These are phyloP conservation scores for Psittacula derbiana DNA, from an alignment of 2,797 vertebrate species.

Conservation along the genomic window DNA sequence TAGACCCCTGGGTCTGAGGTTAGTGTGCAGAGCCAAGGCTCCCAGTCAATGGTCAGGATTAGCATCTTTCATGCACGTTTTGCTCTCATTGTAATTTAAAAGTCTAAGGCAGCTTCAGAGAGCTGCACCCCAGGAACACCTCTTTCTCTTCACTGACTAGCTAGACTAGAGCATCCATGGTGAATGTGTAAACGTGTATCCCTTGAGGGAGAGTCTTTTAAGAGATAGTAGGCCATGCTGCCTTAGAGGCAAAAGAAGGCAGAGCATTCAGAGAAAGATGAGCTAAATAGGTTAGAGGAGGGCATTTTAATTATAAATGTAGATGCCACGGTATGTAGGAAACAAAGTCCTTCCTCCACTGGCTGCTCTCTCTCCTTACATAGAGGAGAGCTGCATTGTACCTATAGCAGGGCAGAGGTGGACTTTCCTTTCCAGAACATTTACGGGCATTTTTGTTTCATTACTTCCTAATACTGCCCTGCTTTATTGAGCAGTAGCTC, in stretches of 20 bases:
- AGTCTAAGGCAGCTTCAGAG: not conserved
- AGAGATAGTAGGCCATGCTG: not conserved
- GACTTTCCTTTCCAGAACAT: not conserved
- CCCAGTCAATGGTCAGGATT: not conserved
- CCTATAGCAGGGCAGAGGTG: not conserved
- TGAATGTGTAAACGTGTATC: not conserved
- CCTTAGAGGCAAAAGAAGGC: not conserved
- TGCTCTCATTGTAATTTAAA: not conserved
- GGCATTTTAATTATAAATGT: not conserved
- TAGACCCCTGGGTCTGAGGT: not conserved
- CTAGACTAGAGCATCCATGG: not conserved
- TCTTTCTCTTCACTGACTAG: not conserved
- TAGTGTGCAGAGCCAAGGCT: not conserved
- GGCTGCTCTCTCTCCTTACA: not conserved
- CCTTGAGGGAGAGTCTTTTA: not conserved
- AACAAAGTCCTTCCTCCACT: not conserved
- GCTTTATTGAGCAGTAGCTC: not conserved
- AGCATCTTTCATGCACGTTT: not conserved
- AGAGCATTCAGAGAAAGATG: not conserved
- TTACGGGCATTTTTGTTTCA: not conserved
- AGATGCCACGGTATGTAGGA: not conserved
- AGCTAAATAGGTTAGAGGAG: conserved; percentile 4
- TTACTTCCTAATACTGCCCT: not conserved
- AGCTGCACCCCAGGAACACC: not conserved
- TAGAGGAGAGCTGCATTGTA: not conserved